A percentile compares a stretch with the other conserved stretches of the same genome.
These are phyloP conservation scores for Mesaphorura yosii DNA, from an alignment of 1,140 invertebrate genomes.

Conservation along the genomic window DNA sequence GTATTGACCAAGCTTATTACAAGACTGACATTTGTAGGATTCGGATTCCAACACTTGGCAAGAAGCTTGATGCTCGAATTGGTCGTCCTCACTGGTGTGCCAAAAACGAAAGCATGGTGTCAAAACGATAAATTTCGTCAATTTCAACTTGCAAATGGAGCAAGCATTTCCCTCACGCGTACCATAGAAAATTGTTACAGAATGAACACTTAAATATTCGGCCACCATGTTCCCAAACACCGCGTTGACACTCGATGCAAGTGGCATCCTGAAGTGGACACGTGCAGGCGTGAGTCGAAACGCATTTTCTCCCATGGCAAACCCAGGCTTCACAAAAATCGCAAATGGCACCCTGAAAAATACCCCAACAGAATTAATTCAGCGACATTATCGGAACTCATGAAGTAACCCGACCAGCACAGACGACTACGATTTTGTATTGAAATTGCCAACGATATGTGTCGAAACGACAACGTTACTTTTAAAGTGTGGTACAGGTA, in stretches of 20 bases:
- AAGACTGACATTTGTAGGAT: slow-evolving; percentile 77
- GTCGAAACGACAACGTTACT: too few relatives aligned
- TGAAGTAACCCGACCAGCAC: background rate
- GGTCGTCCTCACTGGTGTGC: slow-evolving; percentile 97
- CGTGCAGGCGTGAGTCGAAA: slow-evolving; percentile 79
- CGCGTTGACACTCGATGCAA: slow-evolving; percentile 80
- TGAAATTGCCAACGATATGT: too few relatives aligned
- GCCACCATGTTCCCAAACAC: slow-evolving; percentile 88
- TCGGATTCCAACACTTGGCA: slow-evolving; percentile 87
- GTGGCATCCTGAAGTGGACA: slow-evolving; percentile 78
- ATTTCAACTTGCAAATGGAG: too few relatives aligned
- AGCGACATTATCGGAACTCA: background rate
- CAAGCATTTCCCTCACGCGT: too few relatives aligned
- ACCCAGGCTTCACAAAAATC: slow-evolving; percentile 97
- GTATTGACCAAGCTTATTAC: slow-evolving; percentile 24
- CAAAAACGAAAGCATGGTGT: slow-evolving; percentile 67
- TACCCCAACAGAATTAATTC: slow-evolving; percentile 3
- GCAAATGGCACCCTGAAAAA: slow-evolving; percentile 82
- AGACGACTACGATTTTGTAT: too few relatives aligned
- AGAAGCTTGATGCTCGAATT: slow-evolving; percentile 96
- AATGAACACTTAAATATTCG: slow-evolving; percentile 87
- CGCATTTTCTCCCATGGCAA: slow-evolving; percentile 84
- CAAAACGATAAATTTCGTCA: too few relatives aligned
- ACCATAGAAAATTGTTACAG: slow-evolving; percentile 76
- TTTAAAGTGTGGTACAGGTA: too few relatives aligned